These are phyloP conservation scores for Helicoverpa assulta DNA, from an alignment of 2,888 invertebrate genomes.

Conservation along the genomic window DNA sequence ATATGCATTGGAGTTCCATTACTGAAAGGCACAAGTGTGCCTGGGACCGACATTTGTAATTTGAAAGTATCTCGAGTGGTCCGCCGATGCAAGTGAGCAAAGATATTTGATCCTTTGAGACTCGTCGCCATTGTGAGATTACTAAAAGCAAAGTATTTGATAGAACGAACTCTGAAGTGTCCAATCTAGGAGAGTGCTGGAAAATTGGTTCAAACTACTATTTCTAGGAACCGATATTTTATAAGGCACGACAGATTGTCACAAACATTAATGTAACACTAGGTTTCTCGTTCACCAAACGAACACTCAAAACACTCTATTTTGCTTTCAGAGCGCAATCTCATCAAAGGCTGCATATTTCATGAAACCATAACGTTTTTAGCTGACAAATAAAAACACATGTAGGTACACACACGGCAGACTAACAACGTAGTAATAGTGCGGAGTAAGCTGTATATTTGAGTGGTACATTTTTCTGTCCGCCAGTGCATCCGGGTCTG, in stretches of 20 bases:
- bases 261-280: background rate
- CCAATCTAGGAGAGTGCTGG: constrained; percentile 25
- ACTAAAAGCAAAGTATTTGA: constrained; percentile 42
- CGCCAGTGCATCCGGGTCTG: constrained; percentile 58
- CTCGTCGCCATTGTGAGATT: constrained; percentile 29
- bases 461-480: constrained; percentile 60
- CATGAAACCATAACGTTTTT: background rate
- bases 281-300: background rate
- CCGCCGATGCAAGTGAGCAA: constrained; percentile 19
- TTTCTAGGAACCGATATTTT: constrained; percentile 16
- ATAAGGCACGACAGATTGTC: background rate
- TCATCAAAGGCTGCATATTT: constrained; percentile 18
- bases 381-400: constrained; percentile 25
- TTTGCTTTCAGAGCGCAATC: constrained; percentile 14
- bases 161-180: background rate
- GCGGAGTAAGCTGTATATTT: constrained; percentile 43
- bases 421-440: constrained; percentile 45
- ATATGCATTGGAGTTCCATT: constrained; percentile 4
- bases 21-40: constrained; percentile 7
- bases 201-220: background rate
- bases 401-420: constrained; percentile 10
- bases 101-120: constrained; percentile 36
- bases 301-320: constrained; percentile 3
- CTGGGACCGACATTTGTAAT: constrained; percentile 15
- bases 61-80: constrained; percentile 17